Base-by-base conservation (phyloP, 2,888 invertebrate genomes). In the Plebejus argus region DNA sequence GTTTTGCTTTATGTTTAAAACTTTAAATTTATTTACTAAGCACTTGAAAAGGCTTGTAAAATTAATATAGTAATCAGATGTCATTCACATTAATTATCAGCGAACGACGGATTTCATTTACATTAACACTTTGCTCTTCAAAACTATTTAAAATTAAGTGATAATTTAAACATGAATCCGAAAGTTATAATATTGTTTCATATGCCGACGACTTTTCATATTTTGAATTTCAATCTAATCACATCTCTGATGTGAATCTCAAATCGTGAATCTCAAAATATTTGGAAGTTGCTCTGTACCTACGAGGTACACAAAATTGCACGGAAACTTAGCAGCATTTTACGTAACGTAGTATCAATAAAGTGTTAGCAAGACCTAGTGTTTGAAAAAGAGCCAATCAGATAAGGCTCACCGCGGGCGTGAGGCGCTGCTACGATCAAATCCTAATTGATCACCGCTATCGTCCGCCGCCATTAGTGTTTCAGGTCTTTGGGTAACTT, bases 361-460 rank as follows among this genome's bases (percentile, higher is more conserved):
- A 66, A 66, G 66, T 66, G 66, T 66, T 66, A 66, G 66, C 66
- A 66, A 66, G 66, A 66, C 28, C 61, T 66, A 66, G 66, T 33
- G 66, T 66, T 66, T 66, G 66, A 66, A 66, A 66, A 66, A 66
- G 66, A 66, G 66, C 66, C 66, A 66, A 66, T 66, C 66, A 28
- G 66, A 66, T 66, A 66, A 66, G 66, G 66, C 66, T 28, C 28
- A 66, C 66, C 28, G 66, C 66, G 28, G 66, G 66, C 66, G 66
- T 28, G 28, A 66, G 66, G 28, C 66, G 66, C 66, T 66, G 23
- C 28, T 23, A 61, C 61, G 66, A 66, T 18, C 28, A 66, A 66
- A 66, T 66, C 66, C 66, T 66, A 66, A 66, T 66, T 66, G 66
- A 66, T 66, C 28, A 66, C 66, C 28, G 66, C 66, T 66, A 66